Conservation (phyloP, 2,797 vertebrate genomes). For the Hafferia zeledoni region DNA sequence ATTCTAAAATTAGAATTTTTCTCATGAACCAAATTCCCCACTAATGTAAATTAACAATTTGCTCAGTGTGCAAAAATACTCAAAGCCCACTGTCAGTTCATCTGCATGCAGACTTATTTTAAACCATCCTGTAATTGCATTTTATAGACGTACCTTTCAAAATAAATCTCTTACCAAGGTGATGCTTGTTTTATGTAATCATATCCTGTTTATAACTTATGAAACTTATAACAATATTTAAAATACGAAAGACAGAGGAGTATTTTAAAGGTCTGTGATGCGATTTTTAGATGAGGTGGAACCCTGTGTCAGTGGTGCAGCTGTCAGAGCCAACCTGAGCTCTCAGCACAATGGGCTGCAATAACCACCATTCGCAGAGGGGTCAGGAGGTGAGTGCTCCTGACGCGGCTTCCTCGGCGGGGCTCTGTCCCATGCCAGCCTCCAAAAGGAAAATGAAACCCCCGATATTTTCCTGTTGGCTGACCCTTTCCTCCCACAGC, state of each 20-base stretch:
- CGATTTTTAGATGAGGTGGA: background rate
- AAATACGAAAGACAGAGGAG: background rate
- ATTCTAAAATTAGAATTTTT: background rate
- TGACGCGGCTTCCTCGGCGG: background rate
- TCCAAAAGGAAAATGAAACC: slow-evolving; percentile 8
- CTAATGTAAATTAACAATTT: background rate
- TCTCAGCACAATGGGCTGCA: background rate
- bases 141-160: background rate
- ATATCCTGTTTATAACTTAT: background rate
- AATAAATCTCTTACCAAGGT: background rate
- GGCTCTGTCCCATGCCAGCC: background rate
- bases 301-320: background rate
- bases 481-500: slow-evolving; percentile 43
- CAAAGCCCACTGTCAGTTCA: background rate
- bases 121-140: background rate
- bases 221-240: background rate
- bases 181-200: background rate
- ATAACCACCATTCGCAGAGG: background rate
- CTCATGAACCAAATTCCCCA: background rate
- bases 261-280: background rate
- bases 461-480: slow-evolving; percentile 24
- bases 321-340: too few relatives aligned
- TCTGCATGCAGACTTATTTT: background rate
- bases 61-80: background rate
- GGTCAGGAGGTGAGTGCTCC: background rate